These are phyloP conservation scores for Erpetoichthys calabaricus DNA, from an alignment of 2,797 vertebrate species.

Conservation along the genomic window DNA sequence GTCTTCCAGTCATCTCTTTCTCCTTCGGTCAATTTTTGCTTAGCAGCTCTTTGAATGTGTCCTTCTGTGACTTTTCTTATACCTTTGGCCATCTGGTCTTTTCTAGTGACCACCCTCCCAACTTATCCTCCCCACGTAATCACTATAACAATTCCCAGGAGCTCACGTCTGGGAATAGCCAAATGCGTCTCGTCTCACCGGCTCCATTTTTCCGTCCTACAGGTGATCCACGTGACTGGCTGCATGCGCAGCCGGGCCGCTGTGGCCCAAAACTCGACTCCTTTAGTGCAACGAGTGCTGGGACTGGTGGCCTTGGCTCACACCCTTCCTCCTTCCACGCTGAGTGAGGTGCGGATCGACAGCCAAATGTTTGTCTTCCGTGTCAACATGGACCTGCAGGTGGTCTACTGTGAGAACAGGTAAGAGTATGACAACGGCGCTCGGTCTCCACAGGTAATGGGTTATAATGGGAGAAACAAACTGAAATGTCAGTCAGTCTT, in stretches of 20 bases:
- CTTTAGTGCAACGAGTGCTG: conserved; percentile 47
- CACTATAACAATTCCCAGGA: background rate
- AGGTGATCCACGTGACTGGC: conserved; percentile 82
- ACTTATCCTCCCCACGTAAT: background rate
- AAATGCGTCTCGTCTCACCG: background rate
- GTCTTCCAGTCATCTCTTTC: too few relatives aligned
- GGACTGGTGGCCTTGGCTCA: conserved; percentile 73
- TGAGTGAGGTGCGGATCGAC: conserved; percentile 77
- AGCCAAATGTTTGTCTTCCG: conserved; percentile 79
- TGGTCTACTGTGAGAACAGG: conserved; percentile 87
- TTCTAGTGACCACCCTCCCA: too few relatives aligned
- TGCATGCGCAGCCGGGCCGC: conserved; percentile 58
- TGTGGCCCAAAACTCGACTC: conserved; percentile 45
- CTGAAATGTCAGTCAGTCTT: too few relatives aligned
- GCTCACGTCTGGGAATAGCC: background rate
- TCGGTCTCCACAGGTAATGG: background rate
- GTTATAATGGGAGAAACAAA: too few relatives aligned
- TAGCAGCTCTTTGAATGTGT: too few relatives aligned
- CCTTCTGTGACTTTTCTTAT: too few relatives aligned
- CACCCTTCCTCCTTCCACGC: conserved; percentile 70
- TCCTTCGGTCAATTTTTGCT: too few relatives aligned
- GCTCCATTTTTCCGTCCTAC: conserved; percentile 5
- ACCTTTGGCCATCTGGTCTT: too few relatives aligned
- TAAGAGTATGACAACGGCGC: conserved; percentile 15
- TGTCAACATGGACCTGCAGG: conserved; percentile 78